Evolutionary conservation across 2,113 vertebrate genomes (phyloP).

Genomic region (Daubentonia madagascariensis): DNA sequence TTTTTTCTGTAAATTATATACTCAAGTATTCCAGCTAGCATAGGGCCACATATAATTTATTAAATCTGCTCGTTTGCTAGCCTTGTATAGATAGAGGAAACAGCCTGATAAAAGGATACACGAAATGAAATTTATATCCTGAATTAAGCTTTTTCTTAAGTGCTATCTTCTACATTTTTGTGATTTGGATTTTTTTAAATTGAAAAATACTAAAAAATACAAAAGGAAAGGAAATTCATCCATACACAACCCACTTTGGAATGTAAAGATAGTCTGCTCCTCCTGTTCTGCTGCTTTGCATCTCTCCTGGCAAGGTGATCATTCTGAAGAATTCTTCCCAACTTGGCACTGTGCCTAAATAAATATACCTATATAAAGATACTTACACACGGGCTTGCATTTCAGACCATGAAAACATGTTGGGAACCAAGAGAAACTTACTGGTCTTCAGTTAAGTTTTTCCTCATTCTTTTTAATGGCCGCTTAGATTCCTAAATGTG

Average conservation of each 20-base stretch:
- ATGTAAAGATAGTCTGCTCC: neutral
- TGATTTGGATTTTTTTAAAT: neutral
- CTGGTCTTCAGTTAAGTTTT: neutral
- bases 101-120: neutral
- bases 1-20: neutral
- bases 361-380: neutral
- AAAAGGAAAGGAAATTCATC: neutral
- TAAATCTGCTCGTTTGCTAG: neutral
- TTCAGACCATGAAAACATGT: neutral
- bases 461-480: neutral
- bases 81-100: neutral
- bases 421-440: neutral
- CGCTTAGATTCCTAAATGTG: neutral
- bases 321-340: neutral
- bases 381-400: neutral
- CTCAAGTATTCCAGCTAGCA: neutral
- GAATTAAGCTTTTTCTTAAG: neutral
- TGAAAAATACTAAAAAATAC: neutral
- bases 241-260: neutral
- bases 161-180: neutral
- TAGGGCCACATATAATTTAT: neutral
- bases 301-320: neutral
- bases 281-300: neutral
- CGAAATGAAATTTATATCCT: neutral
- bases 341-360: neutral